Evolutionary conservation across 2,113 vertebrate species (phyloP), one percentile per base, ranked within the genome.

Genomic region (Trematomus loennbergii): DNA sequence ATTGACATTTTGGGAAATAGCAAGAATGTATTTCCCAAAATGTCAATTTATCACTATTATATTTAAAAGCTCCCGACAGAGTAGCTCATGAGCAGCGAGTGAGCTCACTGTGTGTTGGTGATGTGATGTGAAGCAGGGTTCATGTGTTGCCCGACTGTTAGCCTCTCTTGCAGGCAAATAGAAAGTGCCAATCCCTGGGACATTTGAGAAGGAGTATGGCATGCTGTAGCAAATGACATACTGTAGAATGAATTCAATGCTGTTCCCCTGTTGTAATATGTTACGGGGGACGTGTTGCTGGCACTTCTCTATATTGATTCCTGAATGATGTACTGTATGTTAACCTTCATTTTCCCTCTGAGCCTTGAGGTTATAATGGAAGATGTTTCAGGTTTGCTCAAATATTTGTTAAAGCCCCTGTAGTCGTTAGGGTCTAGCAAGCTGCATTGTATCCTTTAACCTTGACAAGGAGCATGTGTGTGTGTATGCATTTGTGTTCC

Each of bases 151-250:
- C 60, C 43, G 43, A 13, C 57, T 67, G 50, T 61, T 57, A 58
- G 62, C 61, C 55, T 40, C 82, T 73, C 53, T 18, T 68, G 57
- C 15, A 25, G 55, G 66, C 53, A 40, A 40, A 17, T 1, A 65
- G 78, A 48, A 79, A 73, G 69, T 58, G 70, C 49, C 64, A 86
- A 58, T 58, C 57, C 68, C 64, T 50, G 64, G 66, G 76, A 78
- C 53, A 53, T 75, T 45, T 76, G 9, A 66, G 25, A 20, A 73
- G 62, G 29, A 65, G 59, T 48, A 68, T 50, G 61, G 79, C 78
- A 63, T 81, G 65, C 60, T 73, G 82, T 75, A 84, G 81, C 83
- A 82, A 90, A 89, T 78, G 12, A 87, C 45, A 74, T 60, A 29
- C 12, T 62, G 58, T 43, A 65, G 53, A 77, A 64, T 76, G 40